These are phyloP conservation scores for Zygogramma bicolorata DNA, from an alignment of 2,888 invertebrate species.

Conservation along the genomic window DNA sequence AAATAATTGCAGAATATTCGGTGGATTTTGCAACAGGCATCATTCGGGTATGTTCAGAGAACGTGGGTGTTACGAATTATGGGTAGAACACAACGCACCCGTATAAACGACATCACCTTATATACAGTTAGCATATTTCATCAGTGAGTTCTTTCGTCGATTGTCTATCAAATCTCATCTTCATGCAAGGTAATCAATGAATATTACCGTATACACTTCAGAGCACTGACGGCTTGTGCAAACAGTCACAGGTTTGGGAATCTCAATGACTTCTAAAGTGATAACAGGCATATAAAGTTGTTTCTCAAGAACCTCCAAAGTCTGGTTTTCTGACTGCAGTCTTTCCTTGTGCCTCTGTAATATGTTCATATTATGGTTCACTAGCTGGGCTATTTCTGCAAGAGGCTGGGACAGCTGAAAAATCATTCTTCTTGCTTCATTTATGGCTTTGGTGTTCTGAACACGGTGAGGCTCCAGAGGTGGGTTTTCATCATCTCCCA, in stretches of 20 bases:
- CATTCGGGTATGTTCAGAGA: too few species aligned
- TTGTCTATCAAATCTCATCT: background rate
- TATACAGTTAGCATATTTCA: background rate
- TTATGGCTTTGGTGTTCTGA: constrained; percentile 58
- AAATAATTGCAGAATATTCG: too few species aligned
- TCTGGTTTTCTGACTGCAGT: constrained; percentile 43
- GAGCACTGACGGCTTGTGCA: constrained; percentile 54
- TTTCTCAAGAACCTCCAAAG: constrained; percentile 53
- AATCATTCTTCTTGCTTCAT: constrained; percentile 60
- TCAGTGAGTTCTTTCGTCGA: background rate
- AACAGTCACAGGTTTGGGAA: constrained; percentile 59
- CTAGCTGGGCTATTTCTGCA: constrained; percentile 60
- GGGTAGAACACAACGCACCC: too few species aligned
- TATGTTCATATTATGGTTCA: constrained; percentile 58
- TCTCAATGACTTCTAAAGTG: constrained; percentile 50
- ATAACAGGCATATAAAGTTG: constrained; percentile 58
- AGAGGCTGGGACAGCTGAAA: constrained; percentile 59
- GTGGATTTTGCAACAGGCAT: too few species aligned
- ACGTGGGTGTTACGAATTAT: too few species aligned
- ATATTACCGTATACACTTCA: constrained; percentile 48
- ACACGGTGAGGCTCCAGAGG: constrained; percentile 57
- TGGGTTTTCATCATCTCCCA: constrained; percentile 45
- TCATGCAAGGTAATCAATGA: background rate
- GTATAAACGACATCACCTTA: too few species aligned
- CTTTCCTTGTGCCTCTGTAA: constrained; percentile 52